A percentile compares a stretch with the other conserved stretches of the same genome.
These are phyloP conservation scores for Pandion haliaetus DNA, from an alignment of 2,113 vertebrate species.

Conservation along the genomic window DNA sequence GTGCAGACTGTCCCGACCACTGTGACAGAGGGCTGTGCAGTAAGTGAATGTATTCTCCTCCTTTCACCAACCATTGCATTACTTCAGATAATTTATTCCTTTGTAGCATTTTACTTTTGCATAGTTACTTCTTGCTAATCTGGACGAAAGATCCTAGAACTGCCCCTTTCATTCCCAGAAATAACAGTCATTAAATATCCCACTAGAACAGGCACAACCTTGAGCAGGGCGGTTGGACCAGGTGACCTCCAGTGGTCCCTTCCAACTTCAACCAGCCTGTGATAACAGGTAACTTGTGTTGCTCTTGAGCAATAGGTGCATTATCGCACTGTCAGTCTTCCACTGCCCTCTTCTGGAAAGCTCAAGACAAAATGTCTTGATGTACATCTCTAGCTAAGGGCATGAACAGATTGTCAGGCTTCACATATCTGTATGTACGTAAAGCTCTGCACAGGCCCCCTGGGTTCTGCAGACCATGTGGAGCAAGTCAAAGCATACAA, in stretches of 20 bases:
- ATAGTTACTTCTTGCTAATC: neutral
- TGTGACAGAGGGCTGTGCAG: slow-evolving; percentile 73
- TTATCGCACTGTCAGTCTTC: neutral
- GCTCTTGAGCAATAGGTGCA: neutral
- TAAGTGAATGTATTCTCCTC: slow-evolving; percentile 46
- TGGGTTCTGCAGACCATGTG: neutral
- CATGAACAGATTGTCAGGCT: rapidly evolving
- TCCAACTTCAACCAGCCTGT: neutral
- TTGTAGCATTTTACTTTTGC: neutral
- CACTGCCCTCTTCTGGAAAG: neutral
- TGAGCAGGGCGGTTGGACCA: neutral
- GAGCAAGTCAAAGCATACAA: neutral
- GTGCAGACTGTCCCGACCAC: slow-evolving; percentile 53
- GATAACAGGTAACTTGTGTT: too few relatives aligned
- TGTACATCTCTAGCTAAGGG: neutral
- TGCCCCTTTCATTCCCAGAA: neutral
- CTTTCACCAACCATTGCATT: neutral
- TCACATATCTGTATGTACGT: rapidly evolving
- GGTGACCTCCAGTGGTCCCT: neutral
- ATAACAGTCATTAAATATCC: neutral
- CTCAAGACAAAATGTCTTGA: too few relatives aligned
- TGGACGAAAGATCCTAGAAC: neutral
- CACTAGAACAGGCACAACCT: neutral
- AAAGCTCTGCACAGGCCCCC: neutral
- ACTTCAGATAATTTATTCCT: neutral